A percentile compares a stretch with the other conserved stretches of the same genome.
Evolutionary conservation across 2,113 vertebrate species (phyloP).

Genomic region (Sprattus sprattus): DNA sequence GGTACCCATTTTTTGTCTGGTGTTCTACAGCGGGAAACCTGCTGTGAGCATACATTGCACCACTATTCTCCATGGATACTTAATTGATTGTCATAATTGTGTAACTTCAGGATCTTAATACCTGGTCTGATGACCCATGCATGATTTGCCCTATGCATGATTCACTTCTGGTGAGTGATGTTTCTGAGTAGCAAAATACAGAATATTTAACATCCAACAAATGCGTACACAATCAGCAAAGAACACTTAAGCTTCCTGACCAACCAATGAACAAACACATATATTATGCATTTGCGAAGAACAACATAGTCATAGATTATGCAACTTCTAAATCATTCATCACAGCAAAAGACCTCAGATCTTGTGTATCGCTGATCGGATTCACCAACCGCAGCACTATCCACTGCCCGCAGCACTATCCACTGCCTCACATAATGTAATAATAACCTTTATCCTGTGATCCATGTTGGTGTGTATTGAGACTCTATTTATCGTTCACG

Average conservation of each 20-base stretch:
- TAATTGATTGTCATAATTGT: too few relatives aligned
- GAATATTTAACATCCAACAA: not conserved
- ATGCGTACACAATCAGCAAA: not conserved
- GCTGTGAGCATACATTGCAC: not conserved
- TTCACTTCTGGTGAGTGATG: not conserved
- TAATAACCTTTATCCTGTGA: too few relatives aligned
- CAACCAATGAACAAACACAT: not conserved
- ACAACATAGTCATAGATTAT: not conserved
- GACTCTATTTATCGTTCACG: too few relatives aligned
- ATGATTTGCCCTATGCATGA: not conserved
- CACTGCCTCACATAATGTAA: too few relatives aligned
- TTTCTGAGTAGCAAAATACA: not conserved
- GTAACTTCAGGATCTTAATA: too few relatives aligned
- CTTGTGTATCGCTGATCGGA: not conserved
- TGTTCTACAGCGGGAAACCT: not conserved
- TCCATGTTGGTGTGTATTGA: too few relatives aligned
- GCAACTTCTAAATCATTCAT: not conserved
- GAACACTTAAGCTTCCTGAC: not conserved
- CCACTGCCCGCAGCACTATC: not conserved
- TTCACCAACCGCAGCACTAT: not conserved
- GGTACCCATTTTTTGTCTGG: not conserved
- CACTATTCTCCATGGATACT: not conserved
- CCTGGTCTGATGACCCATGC: too few relatives aligned
- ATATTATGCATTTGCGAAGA: not conserved
- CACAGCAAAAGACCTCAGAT: not conserved